Conservation (phyloP, 2,113 vertebrate species). For the Alexandromys fortis region DNA sequence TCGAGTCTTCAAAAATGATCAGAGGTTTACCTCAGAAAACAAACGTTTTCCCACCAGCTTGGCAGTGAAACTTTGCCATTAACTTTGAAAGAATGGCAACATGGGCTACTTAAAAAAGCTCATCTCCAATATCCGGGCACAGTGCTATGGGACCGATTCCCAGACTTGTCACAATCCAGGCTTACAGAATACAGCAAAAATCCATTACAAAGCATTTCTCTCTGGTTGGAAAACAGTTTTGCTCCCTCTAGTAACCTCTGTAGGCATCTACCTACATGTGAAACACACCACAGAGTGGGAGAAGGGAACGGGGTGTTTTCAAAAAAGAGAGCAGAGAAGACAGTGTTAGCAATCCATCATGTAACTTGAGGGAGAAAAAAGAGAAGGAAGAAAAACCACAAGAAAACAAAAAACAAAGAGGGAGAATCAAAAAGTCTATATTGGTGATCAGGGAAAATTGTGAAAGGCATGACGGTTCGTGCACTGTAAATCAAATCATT, state of each 20-base stretch:
- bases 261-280: neutral
- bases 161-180: slow-evolving; percentile 10
- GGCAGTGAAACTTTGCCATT: neutral
- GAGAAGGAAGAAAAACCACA: neutral
- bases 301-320: neutral
- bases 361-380: neutral
- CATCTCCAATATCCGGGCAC: slow-evolving; percentile 35
- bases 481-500: neutral
- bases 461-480: rapidly evolving
- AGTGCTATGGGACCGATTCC: slow-evolving; percentile 29
- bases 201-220: neutral
- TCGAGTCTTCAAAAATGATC: slow-evolving; percentile 49
- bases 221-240: slow-evolving; percentile 24
- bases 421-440: neutral
- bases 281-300: neutral
- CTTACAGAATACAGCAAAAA: slow-evolving; percentile 2
- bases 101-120: slow-evolving; percentile 15
- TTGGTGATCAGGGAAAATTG: neutral
- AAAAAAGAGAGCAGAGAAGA: neutral
- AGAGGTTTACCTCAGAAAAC: slow-evolving; percentile 60
- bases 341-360: neutral
- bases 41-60: slow-evolving; percentile 54
- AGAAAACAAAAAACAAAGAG: neutral
- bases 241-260: neutral
- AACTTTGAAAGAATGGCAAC: slow-evolving; percentile 48